These are phyloP conservation scores for Cervus canadensis DNA, from an alignment of 2,113 vertebrate genomes.

Conservation along the genomic window DNA sequence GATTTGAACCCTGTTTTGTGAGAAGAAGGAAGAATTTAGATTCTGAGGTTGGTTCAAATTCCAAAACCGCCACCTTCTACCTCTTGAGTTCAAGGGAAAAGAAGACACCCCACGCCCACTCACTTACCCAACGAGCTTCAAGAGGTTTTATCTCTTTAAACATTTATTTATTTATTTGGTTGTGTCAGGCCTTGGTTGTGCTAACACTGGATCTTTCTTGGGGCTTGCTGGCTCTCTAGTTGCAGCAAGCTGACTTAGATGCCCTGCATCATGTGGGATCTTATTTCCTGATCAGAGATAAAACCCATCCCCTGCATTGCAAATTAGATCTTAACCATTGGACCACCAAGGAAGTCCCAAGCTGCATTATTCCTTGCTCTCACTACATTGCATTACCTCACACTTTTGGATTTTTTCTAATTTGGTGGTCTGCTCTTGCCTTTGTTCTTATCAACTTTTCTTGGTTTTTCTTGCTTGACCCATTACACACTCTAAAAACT, in stretches of 20 bases:
- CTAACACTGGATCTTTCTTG: neutral
- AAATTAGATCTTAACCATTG: neutral
- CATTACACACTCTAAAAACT: neutral
- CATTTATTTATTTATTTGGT: neutral
- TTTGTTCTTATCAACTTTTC: neutral
- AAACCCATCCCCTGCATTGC: neutral
- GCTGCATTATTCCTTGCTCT: neutral
- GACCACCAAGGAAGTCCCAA: neutral
- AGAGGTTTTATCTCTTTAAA: neutral
- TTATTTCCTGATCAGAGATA: neutral
- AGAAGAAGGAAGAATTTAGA: neutral
- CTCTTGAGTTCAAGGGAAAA: neutral
- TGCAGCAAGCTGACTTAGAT: accelerated
- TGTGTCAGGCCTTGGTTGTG: neutral
- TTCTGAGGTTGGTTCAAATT: neutral
- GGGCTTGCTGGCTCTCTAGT: neutral
- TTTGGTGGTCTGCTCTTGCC: neutral
- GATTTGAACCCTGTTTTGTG: neutral
- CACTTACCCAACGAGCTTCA: neutral
- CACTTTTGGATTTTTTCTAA: neutral
- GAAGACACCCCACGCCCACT: neutral
- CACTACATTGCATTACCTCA: neutral
- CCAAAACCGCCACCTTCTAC: neutral
- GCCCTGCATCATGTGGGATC: neutral
- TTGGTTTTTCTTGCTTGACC: neutral